phyloP scores from a whole-genome alignment of 1,140 invertebrate genomes.

The Drosophila saltans region DNA sequence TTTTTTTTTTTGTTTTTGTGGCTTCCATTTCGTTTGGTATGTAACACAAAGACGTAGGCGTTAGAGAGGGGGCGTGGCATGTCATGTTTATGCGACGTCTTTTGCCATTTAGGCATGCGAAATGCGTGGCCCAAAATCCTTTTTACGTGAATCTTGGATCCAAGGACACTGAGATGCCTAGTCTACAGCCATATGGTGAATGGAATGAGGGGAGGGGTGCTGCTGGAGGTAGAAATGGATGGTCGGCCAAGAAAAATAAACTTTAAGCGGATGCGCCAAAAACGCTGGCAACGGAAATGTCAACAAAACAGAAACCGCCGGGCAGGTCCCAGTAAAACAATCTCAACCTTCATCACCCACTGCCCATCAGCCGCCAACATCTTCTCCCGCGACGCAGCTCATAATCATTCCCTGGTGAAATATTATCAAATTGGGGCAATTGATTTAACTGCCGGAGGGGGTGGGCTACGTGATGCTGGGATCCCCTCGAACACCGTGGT shows the following conservation, averaged over 20 bases:
- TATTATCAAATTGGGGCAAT: slow-evolving; percentile 80
- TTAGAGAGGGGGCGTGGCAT: slow-evolving; percentile 59
- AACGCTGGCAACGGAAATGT: slow-evolving; percentile 72
- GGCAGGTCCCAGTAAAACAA: not conserved
- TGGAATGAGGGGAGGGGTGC: not conserved
- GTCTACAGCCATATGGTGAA: slow-evolving; percentile 52
- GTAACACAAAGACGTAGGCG: slow-evolving; percentile 61
- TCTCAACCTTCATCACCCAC: not conserved
- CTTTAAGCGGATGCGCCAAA: slow-evolving; percentile 59
- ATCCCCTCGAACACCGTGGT: slow-evolving; percentile 5
- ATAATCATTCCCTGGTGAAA: slow-evolving; percentile 80
- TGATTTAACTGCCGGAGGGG: slow-evolving; percentile 73
- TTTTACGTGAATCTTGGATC: slow-evolving; percentile 64
- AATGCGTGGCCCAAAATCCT: slow-evolving; percentile 77
- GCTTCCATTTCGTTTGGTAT: slow-evolving; percentile 54
- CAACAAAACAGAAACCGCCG: slow-evolving; percentile 66
- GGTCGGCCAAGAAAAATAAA: slow-evolving; percentile 54
- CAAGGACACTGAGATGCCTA: slow-evolving; percentile 56
- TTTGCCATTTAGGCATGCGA: slow-evolving; percentile 80
- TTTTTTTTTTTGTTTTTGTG: slow-evolving; percentile 46
- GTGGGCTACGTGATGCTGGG: slow-evolving; percentile 45
- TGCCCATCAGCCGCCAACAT: slow-evolving; percentile 13
- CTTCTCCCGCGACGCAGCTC: slow-evolving; percentile 34
- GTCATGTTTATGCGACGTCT: slow-evolving; percentile 78
- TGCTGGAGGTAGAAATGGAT: slow-evolving; percentile 20